Conservation (phyloP, 2,888 invertebrate genomes). For the Julus scanicus region DNA sequence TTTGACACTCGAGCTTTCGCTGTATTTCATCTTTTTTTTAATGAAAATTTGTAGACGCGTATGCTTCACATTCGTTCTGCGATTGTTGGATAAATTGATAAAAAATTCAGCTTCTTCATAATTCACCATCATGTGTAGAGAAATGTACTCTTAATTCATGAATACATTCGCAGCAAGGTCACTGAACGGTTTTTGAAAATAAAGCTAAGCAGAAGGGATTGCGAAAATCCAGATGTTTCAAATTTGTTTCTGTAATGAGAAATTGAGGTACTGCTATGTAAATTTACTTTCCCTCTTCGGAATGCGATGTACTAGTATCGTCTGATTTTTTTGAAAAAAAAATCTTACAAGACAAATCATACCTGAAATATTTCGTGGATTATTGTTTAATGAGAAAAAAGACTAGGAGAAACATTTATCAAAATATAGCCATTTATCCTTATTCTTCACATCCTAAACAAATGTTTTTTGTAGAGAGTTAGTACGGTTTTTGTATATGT, state of each 20-base stretch:
- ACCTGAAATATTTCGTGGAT: too few relatives aligned
- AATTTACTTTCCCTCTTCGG: not conserved
- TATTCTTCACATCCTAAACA: too few relatives aligned
- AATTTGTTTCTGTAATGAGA: constrained; percentile 19
- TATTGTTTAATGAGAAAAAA: too few relatives aligned
- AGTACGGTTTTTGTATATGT: too few relatives aligned
- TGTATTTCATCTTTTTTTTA: not conserved
- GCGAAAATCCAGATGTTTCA: not conserved
- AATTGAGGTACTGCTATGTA: not conserved
- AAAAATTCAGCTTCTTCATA: not conserved
- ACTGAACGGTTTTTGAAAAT: not conserved
- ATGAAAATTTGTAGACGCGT: not conserved
- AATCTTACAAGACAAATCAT: too few relatives aligned
- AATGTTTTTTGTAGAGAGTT: too few relatives aligned
- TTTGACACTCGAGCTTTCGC: not conserved
- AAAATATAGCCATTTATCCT: too few relatives aligned
- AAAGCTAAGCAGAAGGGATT: not conserved
- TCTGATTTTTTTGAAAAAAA: too few relatives aligned
- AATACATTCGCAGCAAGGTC: not conserved
- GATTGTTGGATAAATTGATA: not conserved
- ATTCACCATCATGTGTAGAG: not conserved
- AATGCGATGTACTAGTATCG: too few relatives aligned
- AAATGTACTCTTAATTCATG: not conserved
- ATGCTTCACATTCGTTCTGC: not conserved
- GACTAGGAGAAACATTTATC: too few relatives aligned